Conservation (phyloP, 2,888 invertebrate genomes). For the Onchidella celtica region DNA sequence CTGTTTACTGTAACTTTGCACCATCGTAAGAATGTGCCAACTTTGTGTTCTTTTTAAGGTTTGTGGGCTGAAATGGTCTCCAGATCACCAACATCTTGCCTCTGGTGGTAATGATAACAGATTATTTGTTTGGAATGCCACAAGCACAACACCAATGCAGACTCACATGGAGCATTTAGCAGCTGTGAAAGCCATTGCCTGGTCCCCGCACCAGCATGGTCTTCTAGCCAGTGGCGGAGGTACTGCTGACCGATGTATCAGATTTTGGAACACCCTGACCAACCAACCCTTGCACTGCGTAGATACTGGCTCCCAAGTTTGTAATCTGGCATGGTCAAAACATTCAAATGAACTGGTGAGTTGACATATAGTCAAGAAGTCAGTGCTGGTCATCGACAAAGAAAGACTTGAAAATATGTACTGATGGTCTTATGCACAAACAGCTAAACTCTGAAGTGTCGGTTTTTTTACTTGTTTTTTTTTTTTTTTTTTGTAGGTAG, state of each 20-base stretch:
- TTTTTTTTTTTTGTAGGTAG: neutral
- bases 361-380: no score
- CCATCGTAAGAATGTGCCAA: no score
- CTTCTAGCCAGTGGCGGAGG: slow-evolving; percentile 98
- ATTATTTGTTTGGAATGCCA: slow-evolving; percentile 93
- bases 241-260: slow-evolving; percentile 97
- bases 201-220: slow-evolving; percentile 99
- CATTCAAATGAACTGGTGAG: slow-evolving; percentile 96
- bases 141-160: slow-evolving; percentile 87
- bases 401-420: no score
- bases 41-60: slow-evolving; percentile 81
- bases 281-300: slow-evolving; percentile 99
- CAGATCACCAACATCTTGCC: slow-evolving; percentile 97
- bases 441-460: no score
- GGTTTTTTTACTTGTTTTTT: no score
- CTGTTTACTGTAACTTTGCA: no score
- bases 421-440: no score
- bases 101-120: slow-evolving; percentile 99
- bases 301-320: slow-evolving; percentile 98
- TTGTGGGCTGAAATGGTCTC: slow-evolving; percentile 99
- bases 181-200: slow-evolving; percentile 96
- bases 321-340: slow-evolving; percentile 99
- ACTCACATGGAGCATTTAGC: slow-evolving; percentile 98
- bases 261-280: slow-evolving; percentile 99
- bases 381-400: no score